phyloP scores from a whole-genome alignment of 2,888 invertebrate genomes.

The Tortricodes alternella region DNA sequence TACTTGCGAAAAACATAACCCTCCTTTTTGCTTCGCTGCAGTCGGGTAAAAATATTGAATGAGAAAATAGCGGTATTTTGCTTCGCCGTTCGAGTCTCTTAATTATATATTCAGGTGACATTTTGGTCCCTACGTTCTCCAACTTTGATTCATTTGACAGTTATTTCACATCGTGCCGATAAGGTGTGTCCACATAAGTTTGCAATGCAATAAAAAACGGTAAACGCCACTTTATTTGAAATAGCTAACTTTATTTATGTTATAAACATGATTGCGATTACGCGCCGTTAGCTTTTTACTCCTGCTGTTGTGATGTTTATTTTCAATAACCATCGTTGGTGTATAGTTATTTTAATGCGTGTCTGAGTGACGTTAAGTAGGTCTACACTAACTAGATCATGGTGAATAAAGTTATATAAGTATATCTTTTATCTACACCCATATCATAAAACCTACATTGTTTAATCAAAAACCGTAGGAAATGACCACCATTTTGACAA shows the following conservation, averaged over 20 bases:
- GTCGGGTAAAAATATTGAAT: conserved; percentile 16
- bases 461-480: too few species aligned
- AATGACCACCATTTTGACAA: too few species aligned
- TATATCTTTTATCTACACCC: too few species aligned
- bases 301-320: conserved; percentile 18
- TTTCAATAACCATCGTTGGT: conserved; percentile 25
- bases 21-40: too few species aligned
- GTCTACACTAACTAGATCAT: conserved; percentile 3
- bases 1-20: too few species aligned
- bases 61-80: conserved; percentile 50
- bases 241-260: conserved; percentile 15
- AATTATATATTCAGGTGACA: conserved; percentile 51
- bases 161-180: conserved; percentile 14
- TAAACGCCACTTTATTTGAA: conserved; percentile 25
- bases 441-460: too few species aligned
- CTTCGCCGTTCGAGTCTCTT: conserved; percentile 41
- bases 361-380: conserved; percentile 25
- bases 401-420: background rate
- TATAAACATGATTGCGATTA: conserved; percentile 16
- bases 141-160: conserved; percentile 15
- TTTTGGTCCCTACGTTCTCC: conserved; percentile 27
- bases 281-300: conserved; percentile 27
- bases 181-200: conserved; percentile 2
- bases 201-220: conserved; percentile 2
- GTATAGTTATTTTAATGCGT: conserved; percentile 19